Evolutionary conservation across 35 echinoderm and acorn worm genomes (phyloP).

Genomic region (Lytechinus pictus): DNA sequence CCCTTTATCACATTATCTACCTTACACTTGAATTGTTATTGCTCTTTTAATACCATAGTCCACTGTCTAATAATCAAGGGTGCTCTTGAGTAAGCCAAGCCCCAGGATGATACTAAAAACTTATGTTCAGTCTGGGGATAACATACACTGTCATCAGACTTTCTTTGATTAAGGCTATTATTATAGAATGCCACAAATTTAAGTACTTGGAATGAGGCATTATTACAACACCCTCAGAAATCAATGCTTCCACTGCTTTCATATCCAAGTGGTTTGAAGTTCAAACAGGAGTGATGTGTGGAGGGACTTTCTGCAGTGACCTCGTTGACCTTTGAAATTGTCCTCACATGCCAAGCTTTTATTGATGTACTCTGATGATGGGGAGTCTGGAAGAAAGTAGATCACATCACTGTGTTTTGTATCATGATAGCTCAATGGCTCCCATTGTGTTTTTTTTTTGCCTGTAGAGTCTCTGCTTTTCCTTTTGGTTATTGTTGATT

Average conservation of each 20-base stretch:
- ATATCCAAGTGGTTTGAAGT: background rate
- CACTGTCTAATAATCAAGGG: no score
- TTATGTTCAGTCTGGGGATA: background rate
- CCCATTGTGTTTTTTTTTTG: background rate
- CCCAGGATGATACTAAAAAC: no score
- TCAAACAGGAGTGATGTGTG: conserved; percentile 21
- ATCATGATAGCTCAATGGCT: background rate
- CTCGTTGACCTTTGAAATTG: conserved; percentile 35
- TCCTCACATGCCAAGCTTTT: conserved; percentile 26
- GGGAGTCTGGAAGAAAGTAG: background rate
- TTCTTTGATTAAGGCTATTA: background rate
- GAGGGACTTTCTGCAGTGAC: background rate
- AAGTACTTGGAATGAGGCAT: background rate
- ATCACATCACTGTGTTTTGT: background rate
- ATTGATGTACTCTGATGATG: background rate
- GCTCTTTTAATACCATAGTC: no score
- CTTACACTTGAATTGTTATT: no score
- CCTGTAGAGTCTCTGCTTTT: background rate
- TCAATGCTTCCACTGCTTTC: background rate
- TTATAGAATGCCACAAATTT: background rate
- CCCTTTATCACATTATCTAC: no score
- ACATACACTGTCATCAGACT: background rate
- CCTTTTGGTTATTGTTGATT: no score
- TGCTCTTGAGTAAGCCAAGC: no score
- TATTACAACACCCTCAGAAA: background rate